Evolutionary conservation across 2,888 invertebrate species (phyloP).

Genomic region (Tuta absoluta): DNA sequence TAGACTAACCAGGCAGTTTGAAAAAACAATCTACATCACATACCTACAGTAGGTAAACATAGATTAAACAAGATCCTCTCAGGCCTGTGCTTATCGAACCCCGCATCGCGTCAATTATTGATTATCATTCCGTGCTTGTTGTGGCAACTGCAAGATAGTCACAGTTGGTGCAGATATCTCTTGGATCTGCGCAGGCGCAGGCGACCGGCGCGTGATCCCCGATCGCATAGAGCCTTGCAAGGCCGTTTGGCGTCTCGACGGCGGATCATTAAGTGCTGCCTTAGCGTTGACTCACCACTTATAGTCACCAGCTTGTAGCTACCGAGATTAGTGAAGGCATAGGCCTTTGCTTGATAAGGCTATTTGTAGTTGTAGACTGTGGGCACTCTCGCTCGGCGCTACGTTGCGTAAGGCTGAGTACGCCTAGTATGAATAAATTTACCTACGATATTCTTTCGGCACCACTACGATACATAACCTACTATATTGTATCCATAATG

Average conservation of each 20-base stretch:
- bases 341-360: conserved; percentile 2
- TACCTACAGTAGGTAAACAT: background rate
- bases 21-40: no score
- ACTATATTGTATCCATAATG: no score
- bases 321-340: conserved; percentile 23
- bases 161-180: conserved; percentile 2
- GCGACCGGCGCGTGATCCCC: conserved; percentile 55
- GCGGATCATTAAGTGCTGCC: conserved; percentile 75
- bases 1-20: no score
- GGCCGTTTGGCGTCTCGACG: conserved; percentile 71
- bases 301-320: conserved; percentile 8
- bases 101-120: background rate
- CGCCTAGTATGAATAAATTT: no score
- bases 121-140: conserved; percentile 1
- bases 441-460: no score
- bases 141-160: no score
- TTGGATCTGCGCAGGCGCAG: conserved; percentile 4
- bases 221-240: conserved; percentile 70
- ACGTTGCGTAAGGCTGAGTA: background rate
- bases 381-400: background rate
- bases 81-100: no score
- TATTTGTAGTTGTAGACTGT: background rate
- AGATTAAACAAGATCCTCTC: background rate
- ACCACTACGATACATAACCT: no score
- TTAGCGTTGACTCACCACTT: conserved; percentile 64